Base-by-base conservation (phyloP, 1,140 invertebrate genomes). In the Drosophila dunni region DNA sequence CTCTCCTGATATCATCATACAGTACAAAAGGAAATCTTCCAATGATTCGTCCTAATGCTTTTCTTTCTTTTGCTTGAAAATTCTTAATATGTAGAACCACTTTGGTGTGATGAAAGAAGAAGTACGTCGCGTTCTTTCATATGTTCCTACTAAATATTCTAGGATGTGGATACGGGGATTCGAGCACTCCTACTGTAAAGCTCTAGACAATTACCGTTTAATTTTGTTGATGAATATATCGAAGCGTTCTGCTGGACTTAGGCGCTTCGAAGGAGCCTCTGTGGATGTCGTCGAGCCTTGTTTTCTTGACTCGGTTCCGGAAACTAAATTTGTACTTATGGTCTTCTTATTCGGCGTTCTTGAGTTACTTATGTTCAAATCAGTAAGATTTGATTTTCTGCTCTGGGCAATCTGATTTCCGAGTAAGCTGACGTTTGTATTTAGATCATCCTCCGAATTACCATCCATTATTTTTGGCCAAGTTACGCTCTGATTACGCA, bases 201-300 rank as follows among this genome's bases (percentile, higher is more conserved):
- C 2, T 38, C 7, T 42, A n/a, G n/a, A 13, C 11, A 0, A 51
- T 77, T 33, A 91, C 90, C 86, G 70, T 48, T 91, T 88, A 0
- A 91, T 53, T 78, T 91, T 91, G 50, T 77, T 78, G 1, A 91
- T 34, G 45, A 91, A 91, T 11, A 85, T 90, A 29, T 91, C 81
- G 48, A 71, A 91, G 7, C 90, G 80, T 54, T 91, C 90, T 1
- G 76, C 33, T 20, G 90, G 85, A 15, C 61, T 85, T 11, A 75
- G 74, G 0, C 83, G 71, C 20, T 81, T 91, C 38, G 57, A 36
- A 45, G 53, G 17, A 48, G 42, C 11, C 58, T 40, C 20, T 10
- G 33, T 11, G n/a, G 13, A 24, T 33, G 9, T 24, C 4, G 42
- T 17, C 29, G 33, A 38, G 17, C 9, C 36, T 7, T 34, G 40